Evolutionary conservation across 2,113 vertebrate genomes (phyloP).

Genomic region (Ptilonorhynchus violaceus): DNA sequence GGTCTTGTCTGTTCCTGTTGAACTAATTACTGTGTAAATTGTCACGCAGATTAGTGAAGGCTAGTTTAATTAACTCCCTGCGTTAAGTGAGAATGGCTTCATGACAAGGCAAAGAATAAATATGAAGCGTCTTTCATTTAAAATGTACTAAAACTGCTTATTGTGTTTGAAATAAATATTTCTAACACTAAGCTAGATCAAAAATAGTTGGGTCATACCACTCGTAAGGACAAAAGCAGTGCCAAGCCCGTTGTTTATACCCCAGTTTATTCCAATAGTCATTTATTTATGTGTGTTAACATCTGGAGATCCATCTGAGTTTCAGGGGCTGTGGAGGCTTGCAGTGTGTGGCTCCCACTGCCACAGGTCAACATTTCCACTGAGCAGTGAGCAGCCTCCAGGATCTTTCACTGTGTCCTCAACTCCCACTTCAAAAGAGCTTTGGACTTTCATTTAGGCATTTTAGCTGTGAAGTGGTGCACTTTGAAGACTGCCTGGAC

Average conservation of each 20-base stretch:
- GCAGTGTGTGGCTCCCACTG: neutral
- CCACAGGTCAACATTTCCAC: neutral
- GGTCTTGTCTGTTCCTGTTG: slow-evolving; percentile 63
- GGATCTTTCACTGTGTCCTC: neutral
- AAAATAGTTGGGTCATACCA: neutral
- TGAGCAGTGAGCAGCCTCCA: neutral
- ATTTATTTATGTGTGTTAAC: neutral
- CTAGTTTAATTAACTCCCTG: slow-evolving; percentile 62
- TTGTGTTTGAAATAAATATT: slow-evolving; percentile 1
- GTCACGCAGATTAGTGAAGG: slow-evolving; percentile 32
- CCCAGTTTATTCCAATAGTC: neutral
- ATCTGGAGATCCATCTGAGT: neutral
- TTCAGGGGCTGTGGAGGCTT: neutral
- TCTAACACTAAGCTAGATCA: neutral
- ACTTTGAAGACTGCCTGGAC: neutral
- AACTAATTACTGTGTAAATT: slow-evolving; percentile 62
- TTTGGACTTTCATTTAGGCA: neutral
- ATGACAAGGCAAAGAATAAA: neutral
- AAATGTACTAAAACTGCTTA: neutral
- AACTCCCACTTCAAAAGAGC: neutral
- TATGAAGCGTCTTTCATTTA: neutral
- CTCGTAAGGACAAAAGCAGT: neutral
- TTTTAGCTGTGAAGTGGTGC: neutral
- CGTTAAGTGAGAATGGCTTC: neutral
- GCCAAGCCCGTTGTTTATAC: neutral